Evolutionary conservation across 2,888 invertebrate genomes (phyloP), one percentile per base, ranked within the genome.

Genomic region (Saturnia pavonia): DNA sequence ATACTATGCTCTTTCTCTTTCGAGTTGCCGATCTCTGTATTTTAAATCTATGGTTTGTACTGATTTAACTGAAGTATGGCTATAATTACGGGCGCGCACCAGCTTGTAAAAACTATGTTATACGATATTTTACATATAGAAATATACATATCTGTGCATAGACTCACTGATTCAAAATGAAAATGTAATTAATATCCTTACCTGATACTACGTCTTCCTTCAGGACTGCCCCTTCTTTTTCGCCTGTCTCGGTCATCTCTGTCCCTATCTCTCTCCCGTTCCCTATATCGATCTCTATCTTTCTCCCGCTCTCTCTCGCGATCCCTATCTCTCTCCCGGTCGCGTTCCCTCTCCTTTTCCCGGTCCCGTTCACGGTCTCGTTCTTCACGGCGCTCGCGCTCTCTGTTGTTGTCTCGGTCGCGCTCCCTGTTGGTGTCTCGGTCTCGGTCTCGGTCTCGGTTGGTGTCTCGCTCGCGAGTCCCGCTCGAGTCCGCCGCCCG

Each of bases 401-500:
- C 78, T 74, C 71, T 16, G 77, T 70, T 48, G 19, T 34, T 27
- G 25, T 66, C 78, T 16, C 82, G 69, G 0, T 89, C 89, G 74
- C 93, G 72, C 63, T 91, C 88, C 8, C 84, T 77, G 3, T 88
- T 88, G 7, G 83, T 78, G 2, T 86, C 85, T 0, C 83, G 74
- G 1, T 82, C 77, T 0, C 83, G 74, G 12, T 89, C 86, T 6
- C 86, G 77, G 9, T 88, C 85, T 0, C 85, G 80, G 1, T 87
- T 86, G 0, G 90, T 80, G 43, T 89, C 90, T 0, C 90, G 80
- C 67, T 92, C 92, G 0, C 92, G 81, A 3, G 91, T 82, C 0
- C 92, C 94, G 72, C 92, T 94, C 0, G 92, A 91, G 74, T 92
- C 94, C 0, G 93, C 94, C 22, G 92, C 93, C 40, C 93, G 85